Conservation (phyloP, 2,113 vertebrate species). For the Mesembrinibis cayennensis region DNA sequence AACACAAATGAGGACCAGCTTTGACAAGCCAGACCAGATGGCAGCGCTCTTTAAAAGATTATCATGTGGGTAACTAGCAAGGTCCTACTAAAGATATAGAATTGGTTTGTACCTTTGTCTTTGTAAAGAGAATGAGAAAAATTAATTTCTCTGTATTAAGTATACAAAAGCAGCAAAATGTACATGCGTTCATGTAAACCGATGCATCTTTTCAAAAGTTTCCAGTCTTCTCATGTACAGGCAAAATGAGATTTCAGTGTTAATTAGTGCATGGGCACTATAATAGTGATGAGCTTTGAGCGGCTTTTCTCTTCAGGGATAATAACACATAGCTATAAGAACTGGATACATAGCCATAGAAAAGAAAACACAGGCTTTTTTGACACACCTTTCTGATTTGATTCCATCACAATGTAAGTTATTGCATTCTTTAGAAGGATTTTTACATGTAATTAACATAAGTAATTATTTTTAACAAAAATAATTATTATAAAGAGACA, state of each 20-base stretch:
- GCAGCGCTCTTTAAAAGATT: conserved; percentile 96
- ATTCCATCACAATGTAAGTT: not conserved
- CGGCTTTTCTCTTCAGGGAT: not conserved
- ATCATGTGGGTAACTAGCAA: conserved; percentile 82
- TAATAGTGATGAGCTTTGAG: not conserved
- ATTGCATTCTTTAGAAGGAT: not conserved
- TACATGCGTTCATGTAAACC: rapidly evolving
- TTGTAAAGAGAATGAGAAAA: not conserved
- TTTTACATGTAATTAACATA: not conserved
- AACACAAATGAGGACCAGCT: conserved; percentile 99
- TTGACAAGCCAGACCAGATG: conserved; percentile 99
- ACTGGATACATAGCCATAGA: not conserved
- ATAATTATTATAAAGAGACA: not conserved
- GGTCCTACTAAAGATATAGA: not conserved
- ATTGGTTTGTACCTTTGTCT: not conserved
- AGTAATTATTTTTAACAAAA: not conserved
- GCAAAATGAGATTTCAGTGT: not conserved
- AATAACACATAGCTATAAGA: not conserved
- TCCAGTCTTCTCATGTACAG: not conserved
- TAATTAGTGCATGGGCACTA: not conserved
- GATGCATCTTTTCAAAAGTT: not conserved
- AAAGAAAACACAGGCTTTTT: not conserved
- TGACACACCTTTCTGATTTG: not conserved
- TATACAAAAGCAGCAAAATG: not conserved
- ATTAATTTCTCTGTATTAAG: not conserved